Conservation (phyloP, 2,888 invertebrate species). For the Troides helena region DNA sequence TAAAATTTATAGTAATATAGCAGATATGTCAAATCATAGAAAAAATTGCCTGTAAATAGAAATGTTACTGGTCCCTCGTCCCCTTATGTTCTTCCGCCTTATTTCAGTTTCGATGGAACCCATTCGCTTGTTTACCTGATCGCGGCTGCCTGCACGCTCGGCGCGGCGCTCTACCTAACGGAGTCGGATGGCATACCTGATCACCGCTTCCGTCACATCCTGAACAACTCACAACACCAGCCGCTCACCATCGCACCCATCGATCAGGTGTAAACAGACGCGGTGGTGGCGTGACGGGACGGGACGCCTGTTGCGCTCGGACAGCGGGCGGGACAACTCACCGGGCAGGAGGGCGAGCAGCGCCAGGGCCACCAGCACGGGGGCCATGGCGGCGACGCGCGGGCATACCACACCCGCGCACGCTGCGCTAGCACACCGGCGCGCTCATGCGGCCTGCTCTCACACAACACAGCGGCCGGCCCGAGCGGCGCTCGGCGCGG, state of each 20-base stretch:
- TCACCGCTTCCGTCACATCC: constrained; percentile 53
- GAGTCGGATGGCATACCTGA: constrained; percentile 42
- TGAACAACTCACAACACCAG: constrained; percentile 68
- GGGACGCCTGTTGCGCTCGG: constrained; percentile 67
- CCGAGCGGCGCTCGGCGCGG: constrained; percentile 74
- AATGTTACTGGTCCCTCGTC: too few relatives aligned
- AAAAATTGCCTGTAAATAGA: too few relatives aligned
- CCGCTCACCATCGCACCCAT: constrained; percentile 42
- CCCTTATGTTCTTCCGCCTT: too few relatives aligned
- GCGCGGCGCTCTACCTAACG: constrained; percentile 2
- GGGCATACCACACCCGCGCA: constrained; percentile 79
- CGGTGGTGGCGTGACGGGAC: constrained; percentile 33
- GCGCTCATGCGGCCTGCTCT: constrained; percentile 69
- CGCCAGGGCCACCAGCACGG: constrained; percentile 71
- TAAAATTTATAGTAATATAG: too few relatives aligned
- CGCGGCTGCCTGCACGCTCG: not conserved
- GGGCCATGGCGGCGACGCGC: constrained; percentile 75
- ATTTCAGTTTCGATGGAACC: too few relatives aligned
- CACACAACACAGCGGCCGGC: constrained; percentile 57
- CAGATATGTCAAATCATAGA: too few relatives aligned
- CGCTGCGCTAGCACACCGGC: constrained; percentile 76
- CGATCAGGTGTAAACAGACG: constrained; percentile 40
- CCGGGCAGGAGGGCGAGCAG: constrained; percentile 74
- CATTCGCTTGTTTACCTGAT: constrained; percentile 21
- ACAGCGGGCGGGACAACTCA: constrained; percentile 51